A percentile compares a stretch with the other conserved stretches of the same genome.
phyloP scores from a whole-genome alignment of 1,140 invertebrate species.

The Pantala flavescens region DNA sequence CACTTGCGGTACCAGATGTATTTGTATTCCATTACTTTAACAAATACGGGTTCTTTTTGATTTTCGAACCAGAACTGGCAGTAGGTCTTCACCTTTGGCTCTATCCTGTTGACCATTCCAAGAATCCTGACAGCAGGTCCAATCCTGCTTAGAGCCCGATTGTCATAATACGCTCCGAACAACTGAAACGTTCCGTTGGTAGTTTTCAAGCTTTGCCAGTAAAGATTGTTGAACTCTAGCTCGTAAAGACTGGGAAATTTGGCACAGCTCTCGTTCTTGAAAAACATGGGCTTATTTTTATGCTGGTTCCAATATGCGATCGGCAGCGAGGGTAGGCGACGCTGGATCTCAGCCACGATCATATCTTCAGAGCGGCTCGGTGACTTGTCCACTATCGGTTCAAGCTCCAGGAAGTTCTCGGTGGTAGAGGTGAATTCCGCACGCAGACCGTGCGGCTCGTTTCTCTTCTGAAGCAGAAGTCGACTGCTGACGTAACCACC shows the following conservation, averaged over 20 bases:
- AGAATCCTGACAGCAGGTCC: constrained; percentile 75
- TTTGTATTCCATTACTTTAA: constrained; percentile 77
- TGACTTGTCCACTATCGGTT: constrained; percentile 54
- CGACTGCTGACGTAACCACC: constrained; percentile 23
- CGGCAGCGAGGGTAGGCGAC: constrained; percentile 64
- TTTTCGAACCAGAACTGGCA: constrained; percentile 88
- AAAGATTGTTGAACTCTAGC: constrained; percentile 82
- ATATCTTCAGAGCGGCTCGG: constrained; percentile 60
- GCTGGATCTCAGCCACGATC: constrained; percentile 62
- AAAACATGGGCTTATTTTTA: constrained; percentile 61
- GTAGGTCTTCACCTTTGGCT: constrained; percentile 67
- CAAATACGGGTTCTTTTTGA: constrained; percentile 63
- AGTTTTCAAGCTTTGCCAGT: constrained; percentile 74
- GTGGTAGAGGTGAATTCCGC: constrained; percentile 19
- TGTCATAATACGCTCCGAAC: constrained; percentile 82
- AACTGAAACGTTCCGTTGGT: constrained; percentile 78
- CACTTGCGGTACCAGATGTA: constrained; percentile 91
- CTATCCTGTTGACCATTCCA: constrained; percentile 80
- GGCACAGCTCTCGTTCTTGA: constrained; percentile 63
- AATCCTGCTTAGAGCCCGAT: constrained; percentile 58
- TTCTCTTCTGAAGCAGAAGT: constrained; percentile 29
- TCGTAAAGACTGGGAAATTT: constrained; percentile 76
- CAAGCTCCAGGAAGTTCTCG: constrained; percentile 27
- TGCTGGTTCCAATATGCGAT: constrained; percentile 68
- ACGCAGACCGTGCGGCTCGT: constrained; percentile 21